Base-by-base conservation (phyloP, 2,113 vertebrate genomes). In the Pseudonaja textilis region DNA sequence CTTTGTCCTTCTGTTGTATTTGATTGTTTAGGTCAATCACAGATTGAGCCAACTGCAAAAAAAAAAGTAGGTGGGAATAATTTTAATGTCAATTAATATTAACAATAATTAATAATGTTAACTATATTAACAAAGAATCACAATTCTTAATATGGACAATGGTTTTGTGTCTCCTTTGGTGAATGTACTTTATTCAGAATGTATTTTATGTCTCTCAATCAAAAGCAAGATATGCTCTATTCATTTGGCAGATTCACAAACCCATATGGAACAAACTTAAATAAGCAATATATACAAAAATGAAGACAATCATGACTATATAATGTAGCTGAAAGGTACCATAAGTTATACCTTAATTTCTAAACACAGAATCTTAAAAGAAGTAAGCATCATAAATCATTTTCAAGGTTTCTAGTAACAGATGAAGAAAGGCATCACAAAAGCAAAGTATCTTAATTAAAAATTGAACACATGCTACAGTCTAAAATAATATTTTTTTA, bases 1-100 rank as follows among this genome's bases (percentile, higher is more conserved):
- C 99, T 94, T 97, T 98, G 97, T 99, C 99, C 92, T 99, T 99
- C 96, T 98, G 98, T 89, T 99, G 99, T 96, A 99, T 99, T 97
- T 98, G 99, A 97, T 98, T 99, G 95, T 99, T 99, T 92, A 99
- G 97, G 94, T 99, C 99, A 55, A 99, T 99, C 92, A 99, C 99
- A 92, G 97, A 97, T 96, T 99, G 99, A 47, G 99, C 99, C 95
- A 99, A 94, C 99, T 99, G 95, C 0, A 92, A 95, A 90, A 59
- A 89, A 52, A 97, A 55, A 52, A 52, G n/a, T n/a, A 14, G 2
- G 16, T 2, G 87, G 91, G 55, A 50, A 42, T 81, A 69, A 81
- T 42, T 3, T 81, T 39, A 81, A 81, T 6, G 18, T 6, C 29
- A 74, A 81, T 39, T 74, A 74, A 34, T 74, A 39, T 39, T 81